Evolutionary conservation across 2,888 invertebrate species (phyloP).

Genomic region (Lathronympha strigana): DNA sequence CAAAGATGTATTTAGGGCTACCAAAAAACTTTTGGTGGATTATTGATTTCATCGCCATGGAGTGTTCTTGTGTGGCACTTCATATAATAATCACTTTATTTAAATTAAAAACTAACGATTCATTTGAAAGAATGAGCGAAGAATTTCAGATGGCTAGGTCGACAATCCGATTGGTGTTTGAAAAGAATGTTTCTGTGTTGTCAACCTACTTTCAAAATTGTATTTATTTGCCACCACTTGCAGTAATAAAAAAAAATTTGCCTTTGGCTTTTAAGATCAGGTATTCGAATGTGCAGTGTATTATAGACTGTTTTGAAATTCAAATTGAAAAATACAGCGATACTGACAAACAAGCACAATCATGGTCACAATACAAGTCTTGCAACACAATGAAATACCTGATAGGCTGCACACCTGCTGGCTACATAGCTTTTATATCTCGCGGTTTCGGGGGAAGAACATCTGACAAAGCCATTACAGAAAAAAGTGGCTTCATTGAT

Average conservation of each 20-base stretch:
- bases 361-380: slow-evolving; percentile 33
- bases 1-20: background rate
- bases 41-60: background rate
- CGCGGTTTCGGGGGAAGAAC: slow-evolving; percentile 19
- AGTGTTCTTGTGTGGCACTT: background rate
- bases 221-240: background rate
- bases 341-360: slow-evolving; percentile 17
- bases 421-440: slow-evolving; percentile 6
- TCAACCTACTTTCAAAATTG: slow-evolving; percentile 7
- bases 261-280: slow-evolving; percentile 25
- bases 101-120: slow-evolving; percentile 21
- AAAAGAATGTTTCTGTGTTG: slow-evolving; percentile 4
- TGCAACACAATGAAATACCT: slow-evolving; percentile 41
- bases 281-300: slow-evolving; percentile 37
- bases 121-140: slow-evolving; percentile 13
- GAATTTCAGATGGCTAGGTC: slow-evolving; percentile 3
- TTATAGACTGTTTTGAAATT: slow-evolving; percentile 42
- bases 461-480: slow-evolving; percentile 8
- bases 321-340: slow-evolving; percentile 28
- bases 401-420: background rate
- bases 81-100: slow-evolving; percentile 24
- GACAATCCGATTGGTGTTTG: background rate
- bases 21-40: slow-evolving; percentile 10
- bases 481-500: slow-evolving; percentile 6
- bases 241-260: slow-evolving; percentile 10